Conservation (phyloP, 1,140 invertebrate genomes). For the Diachasma alloeum region DNA sequence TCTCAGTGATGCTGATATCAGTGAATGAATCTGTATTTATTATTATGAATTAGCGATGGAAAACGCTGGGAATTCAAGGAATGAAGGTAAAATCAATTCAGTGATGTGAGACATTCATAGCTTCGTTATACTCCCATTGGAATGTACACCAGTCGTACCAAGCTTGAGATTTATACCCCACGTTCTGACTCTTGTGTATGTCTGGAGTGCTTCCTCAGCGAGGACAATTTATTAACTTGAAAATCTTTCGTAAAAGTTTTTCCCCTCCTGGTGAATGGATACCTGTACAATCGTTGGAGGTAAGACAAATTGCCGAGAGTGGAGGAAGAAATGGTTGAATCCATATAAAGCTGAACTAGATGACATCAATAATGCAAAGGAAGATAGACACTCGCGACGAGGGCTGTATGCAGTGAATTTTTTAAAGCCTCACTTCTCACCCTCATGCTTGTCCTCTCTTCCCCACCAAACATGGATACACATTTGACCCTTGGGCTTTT, state of each 20-base stretch:
- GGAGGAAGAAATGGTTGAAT: conserved; percentile 1
- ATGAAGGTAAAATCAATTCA: neutral
- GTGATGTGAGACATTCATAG: neutral
- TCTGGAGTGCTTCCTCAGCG: neutral
- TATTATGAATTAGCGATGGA: neutral
- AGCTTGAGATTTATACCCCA: neutral
- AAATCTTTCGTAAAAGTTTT: neutral
- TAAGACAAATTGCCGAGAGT: neutral
- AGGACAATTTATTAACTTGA: neutral
- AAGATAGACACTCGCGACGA: conserved; percentile 12
- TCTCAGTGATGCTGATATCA: too few species aligned
- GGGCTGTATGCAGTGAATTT: conserved; percentile 5
- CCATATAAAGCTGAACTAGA: conserved; percentile 20
- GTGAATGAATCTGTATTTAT: too few species aligned
- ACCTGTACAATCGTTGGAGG: neutral
- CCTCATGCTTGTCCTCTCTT: neutral
- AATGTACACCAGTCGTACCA: neutral
- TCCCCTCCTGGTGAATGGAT: neutral
- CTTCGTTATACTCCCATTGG: neutral
- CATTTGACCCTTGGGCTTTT: neutral
- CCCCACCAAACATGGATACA: neutral
- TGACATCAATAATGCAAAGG: conserved; percentile 27
- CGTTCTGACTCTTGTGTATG: neutral
- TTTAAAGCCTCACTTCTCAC: neutral
- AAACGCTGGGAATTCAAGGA: neutral